Evolutionary conservation across 2,888 invertebrate species (phyloP), one percentile per base, ranked within the genome.

Genomic region (Standfussiana lucernea): DNA sequence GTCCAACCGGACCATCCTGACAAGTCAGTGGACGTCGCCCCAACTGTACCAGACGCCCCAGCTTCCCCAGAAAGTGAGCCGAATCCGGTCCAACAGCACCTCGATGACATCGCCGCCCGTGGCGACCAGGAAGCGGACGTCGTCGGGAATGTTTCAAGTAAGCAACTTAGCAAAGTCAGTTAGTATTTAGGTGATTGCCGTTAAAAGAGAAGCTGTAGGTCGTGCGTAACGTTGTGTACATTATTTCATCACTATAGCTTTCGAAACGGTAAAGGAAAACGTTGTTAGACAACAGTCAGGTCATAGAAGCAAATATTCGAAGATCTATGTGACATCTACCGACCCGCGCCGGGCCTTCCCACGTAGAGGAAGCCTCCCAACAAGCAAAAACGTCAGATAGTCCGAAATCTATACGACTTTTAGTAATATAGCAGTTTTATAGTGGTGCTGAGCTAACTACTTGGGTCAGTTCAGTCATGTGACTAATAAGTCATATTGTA

Each of bases 91-190:
- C 40, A 91, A 87, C 91, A 94, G 93, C 83, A 73, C 89, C 66
- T 88, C 92, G n/a, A 75, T 87, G 35, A 77, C 86, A 24, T 85
- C 90, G n/a, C 77, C 87, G 67, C 86, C 89, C 76, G 37, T 15
- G 35, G 80, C 85, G 6, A 73, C 88, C 21, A 90, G 95, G 79
- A 96, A 95, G 86, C 89, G 95, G 65, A 93, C 95, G 0, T 95
- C 95, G 3, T 95, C 95, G 0, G 95, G 95, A n/a, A 90, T 94
- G 1, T 95, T 95, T 80, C 92, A 94, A 92, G 95, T 95, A 75
- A 80, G 70, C 18, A 28, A 18, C 28, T 6, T 56, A 28, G 11
- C 53, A 11, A 1, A 53, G 53, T n/a, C 53, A 53, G 6, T 40
- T 40, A 53, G 53, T 53, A n/a, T 53, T 28, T 53, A 53, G 11